Percentiles rank a stretch among this genome's conserved stretches.
Evolutionary conservation across 1,140 invertebrate genomes (phyloP).

Genomic region (Anastrepha ludens): DNA sequence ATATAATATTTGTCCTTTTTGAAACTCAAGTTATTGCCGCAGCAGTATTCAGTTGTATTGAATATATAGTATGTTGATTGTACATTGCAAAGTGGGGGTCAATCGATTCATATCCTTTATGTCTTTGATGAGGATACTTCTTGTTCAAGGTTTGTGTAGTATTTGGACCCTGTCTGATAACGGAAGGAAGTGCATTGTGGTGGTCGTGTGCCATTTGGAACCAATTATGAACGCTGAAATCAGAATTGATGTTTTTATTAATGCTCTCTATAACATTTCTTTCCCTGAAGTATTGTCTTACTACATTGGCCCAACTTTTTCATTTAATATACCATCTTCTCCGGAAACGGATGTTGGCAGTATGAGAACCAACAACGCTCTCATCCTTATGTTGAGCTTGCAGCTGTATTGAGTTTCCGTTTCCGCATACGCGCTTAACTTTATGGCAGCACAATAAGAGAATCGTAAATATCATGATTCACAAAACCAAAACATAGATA

Average conservation of each 20-base stretch:
- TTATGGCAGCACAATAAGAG: not conserved
- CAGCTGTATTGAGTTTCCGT: not conserved
- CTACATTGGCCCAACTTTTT: not conserved
- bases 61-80: too few species aligned
- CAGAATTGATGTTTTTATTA: conserved; percentile 7
- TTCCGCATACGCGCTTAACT: not conserved
- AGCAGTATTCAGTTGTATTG: too few species aligned
- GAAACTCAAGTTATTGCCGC: too few species aligned
- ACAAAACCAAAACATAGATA: not conserved
- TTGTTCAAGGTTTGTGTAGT: too few species aligned
- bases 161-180: not conserved
- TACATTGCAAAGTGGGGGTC: too few species aligned
- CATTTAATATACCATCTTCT: not conserved
- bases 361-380: not conserved
- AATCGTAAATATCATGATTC: not conserved
- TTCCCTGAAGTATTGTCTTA: not conserved
- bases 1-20: too few species aligned
- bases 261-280: not conserved
- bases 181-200: conserved; percentile 65
- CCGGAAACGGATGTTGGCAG: not conserved
- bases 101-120: too few species aligned
- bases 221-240: conserved; percentile 55
- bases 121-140: too few species aligned
- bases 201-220: conserved; percentile 66
- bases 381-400: not conserved